Base-by-base conservation (phyloP, 2,113 vertebrate genomes). In the Butastur rufipennis region DNA sequence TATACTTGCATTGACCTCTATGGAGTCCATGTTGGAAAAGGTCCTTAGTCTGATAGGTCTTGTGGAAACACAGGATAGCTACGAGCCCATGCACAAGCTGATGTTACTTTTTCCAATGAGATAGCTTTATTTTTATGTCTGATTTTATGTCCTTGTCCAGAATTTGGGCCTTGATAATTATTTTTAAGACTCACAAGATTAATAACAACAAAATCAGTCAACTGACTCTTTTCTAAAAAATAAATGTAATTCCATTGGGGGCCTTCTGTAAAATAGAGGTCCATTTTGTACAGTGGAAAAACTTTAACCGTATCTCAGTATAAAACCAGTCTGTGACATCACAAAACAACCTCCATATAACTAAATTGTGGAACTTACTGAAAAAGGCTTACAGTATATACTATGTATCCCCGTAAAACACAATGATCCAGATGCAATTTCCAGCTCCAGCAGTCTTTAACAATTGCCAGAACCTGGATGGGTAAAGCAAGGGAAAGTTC, bases 1-100 rank as follows among this genome's bases (percentile, higher is more conserved):
- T 13, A 25, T 36, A 6, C 6, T 59, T 94, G 4, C 47, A 52
- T 10, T 62, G 36, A 8, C 9, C 5, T 55, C 26, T 48, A 2
- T 1, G 5, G 10, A 29, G 7, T 21, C 8, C 21, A 18, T 6
- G 11, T 31, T 48, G 3, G 43, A 94, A 50, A 9, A 50, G 3
- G 4, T 63, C 12, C 6, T 36, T 81, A 42, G 21, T 72, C 6
- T 85, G 18, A 43, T 7, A 62, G 6, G 5, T n/a, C 21, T 65
- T 62, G 29, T n/a, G 19, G 19, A 85, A 85, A 52, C 3, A 26
- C 9, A 50, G 11, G 23, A 29, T 38, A 56, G 18, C 45, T 31
- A 10, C 2, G 25, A 42, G 12, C 13, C 11, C 36, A 27, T 61
- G 3, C 8, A 7, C 0, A 8, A 82, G n/a, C 1, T 91, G 9